Evolutionary conservation across 2,797 vertebrate species (phyloP).

Genomic region (Telmatherina bonti): DNA sequence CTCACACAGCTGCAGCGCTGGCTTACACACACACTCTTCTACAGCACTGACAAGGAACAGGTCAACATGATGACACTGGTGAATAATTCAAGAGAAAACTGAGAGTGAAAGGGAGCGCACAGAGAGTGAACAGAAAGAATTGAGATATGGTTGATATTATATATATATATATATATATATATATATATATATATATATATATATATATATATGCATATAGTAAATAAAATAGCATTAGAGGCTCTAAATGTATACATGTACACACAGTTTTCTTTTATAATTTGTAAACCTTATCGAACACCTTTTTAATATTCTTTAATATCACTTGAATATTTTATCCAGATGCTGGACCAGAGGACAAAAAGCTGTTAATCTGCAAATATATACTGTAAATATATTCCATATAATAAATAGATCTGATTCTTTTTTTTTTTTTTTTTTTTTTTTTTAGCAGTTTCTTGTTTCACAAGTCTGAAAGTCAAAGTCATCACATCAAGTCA

Average conservation of each 20-base stretch:
- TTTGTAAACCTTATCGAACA: conserved; percentile 61
- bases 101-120: conserved; percentile 67
- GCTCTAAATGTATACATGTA: conserved; percentile 41
- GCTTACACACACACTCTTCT: conserved; percentile 35
- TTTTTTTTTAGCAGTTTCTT: conserved; percentile 33
- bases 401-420: conserved; percentile 28
- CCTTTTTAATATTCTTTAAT: conserved; percentile 35
- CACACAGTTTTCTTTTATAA: conserved; percentile 46
- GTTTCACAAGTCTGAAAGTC: conserved; percentile 27
- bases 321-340: conserved; percentile 54
- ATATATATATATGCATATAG: conserved; percentile 68
- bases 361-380: conserved; percentile 46
- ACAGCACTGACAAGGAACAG: conserved; percentile 84
- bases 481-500: conserved; percentile 14
- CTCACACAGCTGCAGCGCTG: conserved; percentile 24
- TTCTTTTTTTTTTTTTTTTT: no score
- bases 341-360: conserved; percentile 33
- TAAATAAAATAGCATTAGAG: conserved; percentile 71
- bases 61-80: conserved; percentile 86
- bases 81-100: conserved; percentile 86
- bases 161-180: conserved; percentile 56
- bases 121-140: conserved; percentile 63
- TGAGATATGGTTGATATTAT: conserved; percentile 72
- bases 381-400: conserved; percentile 20
- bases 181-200: background rate